phyloP scores from a whole-genome alignment of 37 sponge, comb jelly and placozoan genomes.

The Cliona cf. orientalis region DNA sequence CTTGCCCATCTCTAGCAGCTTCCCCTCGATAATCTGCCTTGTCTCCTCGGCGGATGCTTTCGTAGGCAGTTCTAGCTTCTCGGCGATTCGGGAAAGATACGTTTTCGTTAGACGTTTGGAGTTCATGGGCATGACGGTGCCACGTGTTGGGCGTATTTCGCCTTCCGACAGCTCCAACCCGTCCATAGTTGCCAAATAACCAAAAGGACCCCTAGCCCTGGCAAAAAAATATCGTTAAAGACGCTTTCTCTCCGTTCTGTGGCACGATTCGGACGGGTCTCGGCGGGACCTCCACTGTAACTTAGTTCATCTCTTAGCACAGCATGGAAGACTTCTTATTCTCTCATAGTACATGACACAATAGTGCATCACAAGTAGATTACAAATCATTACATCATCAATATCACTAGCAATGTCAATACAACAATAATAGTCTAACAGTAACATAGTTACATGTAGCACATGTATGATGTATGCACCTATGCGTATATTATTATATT shows the following conservation, averaged over 20 bases:
- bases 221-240: neutral
- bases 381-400: no score
- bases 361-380: no score
- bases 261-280: neutral
- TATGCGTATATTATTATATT: no score
- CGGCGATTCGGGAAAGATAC: neutral
- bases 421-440: no score
- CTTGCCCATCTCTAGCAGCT: conserved; percentile 17
- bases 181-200: neutral
- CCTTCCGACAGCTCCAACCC: neutral
- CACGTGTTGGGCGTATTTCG: neutral
- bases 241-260: neutral
- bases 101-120: neutral
- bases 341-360: no score
- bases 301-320: no score
- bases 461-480: no score
- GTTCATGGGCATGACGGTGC: neutral
- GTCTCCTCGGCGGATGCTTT: conserved; percentile 3
- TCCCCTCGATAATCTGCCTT: neutral
- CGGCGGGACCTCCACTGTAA: no score
- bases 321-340: no score
- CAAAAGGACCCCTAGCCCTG: neutral
- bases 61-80: conserved; percentile 7
- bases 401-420: no score
- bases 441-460: no score